Evolutionary conservation across 2,888 invertebrate species (phyloP), one percentile per base, ranked within the genome.

Genomic region (Aleiodes testaceus): DNA sequence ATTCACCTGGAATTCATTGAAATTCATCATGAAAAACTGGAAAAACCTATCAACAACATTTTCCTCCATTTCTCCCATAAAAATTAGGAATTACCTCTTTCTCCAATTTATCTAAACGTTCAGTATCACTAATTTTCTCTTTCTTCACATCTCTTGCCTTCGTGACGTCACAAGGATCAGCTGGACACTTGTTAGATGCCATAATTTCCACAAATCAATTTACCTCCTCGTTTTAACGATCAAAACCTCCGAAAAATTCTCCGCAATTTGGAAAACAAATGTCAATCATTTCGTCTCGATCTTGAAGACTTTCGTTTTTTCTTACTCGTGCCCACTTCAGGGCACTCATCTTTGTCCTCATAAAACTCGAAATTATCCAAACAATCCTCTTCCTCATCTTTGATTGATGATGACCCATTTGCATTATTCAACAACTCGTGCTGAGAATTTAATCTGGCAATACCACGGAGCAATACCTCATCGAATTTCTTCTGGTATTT

Each of bases 21-120:
- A 64, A n/a, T 26, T 26, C 3, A 26, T 26, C 26, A 26, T 3
- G 26, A 26, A 2, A 5, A 26, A n/a, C n/a, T n/a, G n/a, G n/a
- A n/a, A n/a, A n/a, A n/a, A n/a, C n/a, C n/a, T n/a, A n/a, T n/a
- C n/a, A 26, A 26, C 3, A 26, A 26, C 26, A 4, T 26, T 26
- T 26, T 26, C 5, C 26, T 4, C 3, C 5, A 26, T 26, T 26
- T 26, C 5, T 26, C n/a, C n/a, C n/a, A n/a, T n/a, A n/a, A n/a
- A n/a, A n/a, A n/a, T n/a, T n/a, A n/a, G n/a, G n/a, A 22, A 50
- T 72, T 70, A 80, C 79, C 74, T 80, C 79, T 44, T 74, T 74
- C 52, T 80, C 79, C 72, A 80, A 67, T 61, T 74, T 78, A n/a
- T 73, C 66, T 14, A 80, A 69, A 2, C 80, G 74, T 16, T 77